Conservation (phyloP, 2,113 vertebrate species). For the Passer montanus region DNA sequence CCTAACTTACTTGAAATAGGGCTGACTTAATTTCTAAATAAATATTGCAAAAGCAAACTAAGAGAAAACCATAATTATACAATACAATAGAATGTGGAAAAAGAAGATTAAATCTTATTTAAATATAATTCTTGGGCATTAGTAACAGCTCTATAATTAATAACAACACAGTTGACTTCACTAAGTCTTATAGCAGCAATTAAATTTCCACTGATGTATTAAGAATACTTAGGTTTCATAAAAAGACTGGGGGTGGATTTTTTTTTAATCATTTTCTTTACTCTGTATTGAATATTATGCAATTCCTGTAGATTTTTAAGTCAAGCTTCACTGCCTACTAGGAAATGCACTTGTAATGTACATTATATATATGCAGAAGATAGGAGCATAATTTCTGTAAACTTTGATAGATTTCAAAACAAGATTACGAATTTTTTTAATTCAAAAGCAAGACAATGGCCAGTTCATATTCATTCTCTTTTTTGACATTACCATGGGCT, state of each 20-base stretch:
- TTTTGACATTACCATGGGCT: too few relatives aligned
- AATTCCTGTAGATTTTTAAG: constrained; percentile 14
- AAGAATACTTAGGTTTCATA: constrained; percentile 58
- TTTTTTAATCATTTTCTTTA: not conserved
- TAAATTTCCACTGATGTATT: constrained; percentile 62
- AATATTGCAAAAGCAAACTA: constrained; percentile 31
- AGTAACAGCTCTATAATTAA: constrained; percentile 65
- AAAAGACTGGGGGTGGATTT: not conserved
- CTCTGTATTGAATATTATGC: constrained; percentile 5
- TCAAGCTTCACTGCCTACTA: too few relatives aligned
- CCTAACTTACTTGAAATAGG: not conserved
- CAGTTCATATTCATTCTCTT: too few relatives aligned
- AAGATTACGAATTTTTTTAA: too few relatives aligned
- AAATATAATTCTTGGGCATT: constrained; percentile 63
- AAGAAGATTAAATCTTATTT: constrained; percentile 63
- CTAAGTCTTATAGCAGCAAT: constrained; percentile 61
- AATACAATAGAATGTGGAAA: constrained; percentile 42
- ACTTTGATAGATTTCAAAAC: too few relatives aligned
- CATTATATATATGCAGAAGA: too few relatives aligned
- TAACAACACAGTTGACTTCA: constrained; percentile 67
- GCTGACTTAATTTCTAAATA: not conserved
- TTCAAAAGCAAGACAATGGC: too few relatives aligned
- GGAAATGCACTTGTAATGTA: too few relatives aligned
- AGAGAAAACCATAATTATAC: constrained; percentile 40
- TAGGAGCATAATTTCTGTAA: too few relatives aligned